phyloP scores from a whole-genome alignment of 2,888 invertebrate species.

The Cheilosia urbana region DNA sequence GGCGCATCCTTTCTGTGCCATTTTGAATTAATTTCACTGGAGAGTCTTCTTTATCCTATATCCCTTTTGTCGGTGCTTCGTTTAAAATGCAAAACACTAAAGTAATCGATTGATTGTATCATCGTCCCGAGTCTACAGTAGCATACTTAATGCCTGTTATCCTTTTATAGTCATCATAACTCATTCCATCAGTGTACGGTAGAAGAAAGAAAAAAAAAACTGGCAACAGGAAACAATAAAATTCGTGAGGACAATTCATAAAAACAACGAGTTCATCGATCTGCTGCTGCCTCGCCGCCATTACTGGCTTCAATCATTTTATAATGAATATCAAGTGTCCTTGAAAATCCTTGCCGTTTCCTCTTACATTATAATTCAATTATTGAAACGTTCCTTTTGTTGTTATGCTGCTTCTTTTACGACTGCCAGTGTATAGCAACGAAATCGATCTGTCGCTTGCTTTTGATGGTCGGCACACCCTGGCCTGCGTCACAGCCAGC shows the following conservation, averaged over 20 bases:
- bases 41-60: not conserved
- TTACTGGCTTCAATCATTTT: constrained; percentile 34
- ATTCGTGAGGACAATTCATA: constrained; percentile 72
- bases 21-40: constrained; percentile 71
- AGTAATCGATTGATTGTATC: constrained; percentile 75
- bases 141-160: constrained; percentile 69
- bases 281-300: not conserved
- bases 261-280: constrained; percentile 68
- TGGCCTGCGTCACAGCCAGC: no score
- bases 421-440: constrained; percentile 21
- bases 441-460: constrained; percentile 55
- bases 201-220: constrained; percentile 9
- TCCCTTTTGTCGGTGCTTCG: constrained; percentile 64
- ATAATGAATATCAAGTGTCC: constrained; percentile 66
- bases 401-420: constrained; percentile 30
- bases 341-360: constrained; percentile 52
- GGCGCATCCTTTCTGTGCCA: constrained; percentile 64
- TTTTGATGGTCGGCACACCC: constrained; percentile 43
- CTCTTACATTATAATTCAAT: constrained; percentile 64
- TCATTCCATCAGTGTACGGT: constrained; percentile 6
- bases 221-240: not conserved
- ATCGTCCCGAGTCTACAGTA: constrained; percentile 30
- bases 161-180: constrained; percentile 53
- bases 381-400: constrained; percentile 45
- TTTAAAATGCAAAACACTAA: constrained; percentile 73